These are phyloP conservation scores for Leptinotarsa lineolata DNA, from an alignment of 1,140 invertebrate species.

Conservation along the genomic window DNA sequence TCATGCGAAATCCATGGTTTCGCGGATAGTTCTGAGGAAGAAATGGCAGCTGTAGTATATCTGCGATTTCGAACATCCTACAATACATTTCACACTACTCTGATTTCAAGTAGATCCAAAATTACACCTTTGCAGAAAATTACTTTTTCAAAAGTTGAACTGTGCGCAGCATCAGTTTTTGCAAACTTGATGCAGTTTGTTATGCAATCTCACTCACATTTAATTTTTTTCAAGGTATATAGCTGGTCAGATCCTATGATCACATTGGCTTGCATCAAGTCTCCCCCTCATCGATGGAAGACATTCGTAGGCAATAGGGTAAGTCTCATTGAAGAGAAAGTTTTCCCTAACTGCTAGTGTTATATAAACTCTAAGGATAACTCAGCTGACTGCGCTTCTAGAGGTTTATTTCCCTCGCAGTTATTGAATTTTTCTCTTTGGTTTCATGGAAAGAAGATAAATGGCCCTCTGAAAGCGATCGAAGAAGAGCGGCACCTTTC, in stretches of 20 bases:
- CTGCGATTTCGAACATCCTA: too few species aligned
- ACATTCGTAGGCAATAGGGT: conserved; percentile 24
- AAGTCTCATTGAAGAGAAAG: conserved; percentile 23
- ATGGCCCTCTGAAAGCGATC: too few species aligned
- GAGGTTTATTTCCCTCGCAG: background rate
- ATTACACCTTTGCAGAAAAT: background rate
- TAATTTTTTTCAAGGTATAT: conserved; percentile 9
- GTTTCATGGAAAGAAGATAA: too few species aligned
- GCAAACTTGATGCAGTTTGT: background rate
- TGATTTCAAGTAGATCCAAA: too few species aligned
- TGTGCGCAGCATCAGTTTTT: too few species aligned
- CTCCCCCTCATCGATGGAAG: too few species aligned
- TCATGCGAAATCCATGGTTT: too few species aligned
- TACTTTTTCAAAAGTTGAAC: background rate
- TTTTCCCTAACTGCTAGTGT: background rate
- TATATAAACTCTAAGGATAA: conserved; percentile 8
- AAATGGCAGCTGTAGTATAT: too few species aligned
- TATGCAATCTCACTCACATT: background rate
- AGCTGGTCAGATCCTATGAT: conserved; percentile 26
- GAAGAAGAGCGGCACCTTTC: too few species aligned
- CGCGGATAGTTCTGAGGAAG: too few species aligned
- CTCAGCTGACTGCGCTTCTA: conserved; percentile 22
- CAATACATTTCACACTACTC: too few species aligned
- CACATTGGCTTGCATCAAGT: too few species aligned
- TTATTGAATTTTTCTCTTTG: conserved; percentile 4